Percentiles rank a stretch among this genome's conserved stretches.
Conservation (phyloP, 53 echinoderm and acorn worm genomes). For the Antedon mediterranea region DNA sequence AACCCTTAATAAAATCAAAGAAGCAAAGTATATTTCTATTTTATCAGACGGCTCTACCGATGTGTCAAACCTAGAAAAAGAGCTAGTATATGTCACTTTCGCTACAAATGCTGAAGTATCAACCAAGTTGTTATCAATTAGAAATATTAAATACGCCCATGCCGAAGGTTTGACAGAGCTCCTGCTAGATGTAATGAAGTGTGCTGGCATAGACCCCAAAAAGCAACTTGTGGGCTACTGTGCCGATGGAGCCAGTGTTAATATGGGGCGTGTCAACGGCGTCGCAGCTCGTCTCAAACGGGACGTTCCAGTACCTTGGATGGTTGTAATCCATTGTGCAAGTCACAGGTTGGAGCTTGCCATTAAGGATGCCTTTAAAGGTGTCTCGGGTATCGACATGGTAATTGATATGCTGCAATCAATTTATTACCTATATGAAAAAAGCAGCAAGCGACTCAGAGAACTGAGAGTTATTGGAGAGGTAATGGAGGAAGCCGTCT, state of each 20-base stretch:
- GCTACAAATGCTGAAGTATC: neutral
- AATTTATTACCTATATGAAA: slow-evolving; percentile 1
- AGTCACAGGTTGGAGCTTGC: neutral
- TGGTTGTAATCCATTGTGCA: neutral
- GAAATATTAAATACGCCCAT: neutral
- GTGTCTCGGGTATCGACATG: neutral
- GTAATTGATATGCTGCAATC: slow-evolving; percentile 2
- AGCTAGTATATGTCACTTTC: neutral
- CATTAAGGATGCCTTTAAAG: neutral
- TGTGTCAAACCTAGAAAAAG: slow-evolving; percentile 1
- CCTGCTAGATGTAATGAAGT: neutral
- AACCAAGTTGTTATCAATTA: neutral
- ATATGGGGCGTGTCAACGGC: neutral
- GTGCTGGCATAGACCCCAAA: neutral
- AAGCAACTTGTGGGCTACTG: neutral
- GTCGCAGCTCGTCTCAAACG: slow-evolving; percentile 1
- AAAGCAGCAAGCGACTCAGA: neutral
- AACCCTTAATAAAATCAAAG: neutral
- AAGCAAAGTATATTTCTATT: neutral
- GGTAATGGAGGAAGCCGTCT: neutral
- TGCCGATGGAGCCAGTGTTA: neutral
- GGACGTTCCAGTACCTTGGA: neutral
- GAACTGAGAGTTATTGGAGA: slow-evolving; percentile 3
- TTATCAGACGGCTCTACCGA: neutral
- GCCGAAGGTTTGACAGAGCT: neutral